Evolutionary conservation across 2,113 vertebrate species (phyloP), one percentile per base, ranked within the genome.

Genomic region (Leuciscus idus): DNA sequence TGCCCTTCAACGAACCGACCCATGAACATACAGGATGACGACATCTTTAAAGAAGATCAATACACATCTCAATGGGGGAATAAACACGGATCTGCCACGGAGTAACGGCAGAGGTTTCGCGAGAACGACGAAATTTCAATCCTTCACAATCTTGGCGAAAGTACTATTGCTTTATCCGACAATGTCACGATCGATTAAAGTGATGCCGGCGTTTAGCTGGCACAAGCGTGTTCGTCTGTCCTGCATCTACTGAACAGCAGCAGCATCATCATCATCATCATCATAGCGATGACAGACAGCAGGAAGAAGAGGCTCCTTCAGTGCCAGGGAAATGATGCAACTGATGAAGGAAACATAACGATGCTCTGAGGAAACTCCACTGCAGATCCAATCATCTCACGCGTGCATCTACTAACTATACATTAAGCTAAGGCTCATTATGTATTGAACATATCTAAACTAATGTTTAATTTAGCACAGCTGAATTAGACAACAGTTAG

Each of bases 41-140:
- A 73, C 85, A 87, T 89, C 61, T 70, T 89, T 48, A 48, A 74
- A 82, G 43, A 43, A 77, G 52, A 81, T 87, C 74, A 13, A 59
- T 46, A 78, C 78, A 75, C 33, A 62, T 59, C 74, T 72, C 28
- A 80, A 79, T 23, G 26, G 50, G 57, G 68, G 81, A 83, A 50
- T 39, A 33, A 79, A 82, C 15, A 57, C 21, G 52, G 50, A 28
- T 52, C 7, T 30, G 52, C 70, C 36, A 10, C 75, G n/a, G 26
- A n/a, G 55, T 4, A 62, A 15, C 26, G 72, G 55, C 61, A 36
- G 57, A 82, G 87, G 78, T 83, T 72, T 79, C 17, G 10, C 5
- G 11, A 26, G 43, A 64, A 64, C 10, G 13, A n/a, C 39, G 13
- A 48, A 2, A 46, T 28, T 11, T 19, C 6, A 62, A 30, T 43